Evolutionary conservation across 2,888 invertebrate genomes (phyloP), one percentile per base, ranked within the genome.

Genomic region (Euplexia lucipara): DNA sequence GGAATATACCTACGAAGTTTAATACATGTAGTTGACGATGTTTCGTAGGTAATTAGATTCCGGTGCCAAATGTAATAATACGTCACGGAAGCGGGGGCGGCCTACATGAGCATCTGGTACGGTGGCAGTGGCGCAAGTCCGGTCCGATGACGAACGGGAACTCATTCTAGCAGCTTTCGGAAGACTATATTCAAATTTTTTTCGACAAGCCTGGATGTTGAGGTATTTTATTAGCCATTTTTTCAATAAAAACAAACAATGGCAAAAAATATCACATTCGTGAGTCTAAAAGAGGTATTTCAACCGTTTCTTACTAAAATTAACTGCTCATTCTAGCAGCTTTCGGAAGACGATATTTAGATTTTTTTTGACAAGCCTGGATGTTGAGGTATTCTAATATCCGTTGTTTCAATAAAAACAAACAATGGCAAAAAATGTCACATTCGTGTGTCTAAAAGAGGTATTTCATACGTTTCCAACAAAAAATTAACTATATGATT

Each of bases 1-100:
- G 9, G 6, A 63, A 62, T 70, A 68, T 82, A 52, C 54, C 77
- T 82, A 52, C 54, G 80, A 72, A 72, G 73, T 63, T 47, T 52
- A 70, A 70, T 75, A 75, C 68, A 68, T 75, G 70, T 75, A 80
- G 70, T 74, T 75, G 75, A 75, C 78, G 71, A 74, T 81, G 81
- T 89, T 88, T 88, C 86, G 83, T 87, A n/a, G n/a, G n/a, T n/a
- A 88, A 85, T 77, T 75, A 52, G 65, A 62, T 63, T 70, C 64
- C 51, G 63, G 65, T 88, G 92, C 92, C 92, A 92, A 91, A 83
- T 86, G 66, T 79, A 81, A 81, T 77, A 84, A 81, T 77, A 84
- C 85, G 88, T 89, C 86, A 88, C 70, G 63, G 53, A 60, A 75
- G 75, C 79, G 86, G 81, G 81, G 85, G 83, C 79, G 82, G 61